Evolutionary conservation across 2,888 invertebrate species (phyloP).

Genomic region (Metellina segmentata): DNA sequence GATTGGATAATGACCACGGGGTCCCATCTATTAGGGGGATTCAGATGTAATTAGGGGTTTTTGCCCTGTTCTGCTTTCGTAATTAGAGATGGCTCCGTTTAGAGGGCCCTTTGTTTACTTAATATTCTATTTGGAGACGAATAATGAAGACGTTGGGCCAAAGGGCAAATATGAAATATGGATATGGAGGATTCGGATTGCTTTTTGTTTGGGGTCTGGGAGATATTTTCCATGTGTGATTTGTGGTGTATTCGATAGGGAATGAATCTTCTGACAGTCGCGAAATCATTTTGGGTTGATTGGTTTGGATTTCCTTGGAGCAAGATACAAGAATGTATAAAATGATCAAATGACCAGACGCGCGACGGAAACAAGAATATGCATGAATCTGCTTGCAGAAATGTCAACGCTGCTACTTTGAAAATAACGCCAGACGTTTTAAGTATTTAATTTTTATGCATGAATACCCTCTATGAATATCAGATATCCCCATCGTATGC

Average conservation of each 20-base stretch:
- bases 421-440: too few species aligned
- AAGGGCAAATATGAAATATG: not conserved
- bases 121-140: slow-evolving; percentile 70
- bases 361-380: too few species aligned
- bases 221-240: not conserved
- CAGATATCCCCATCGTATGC: too few species aligned
- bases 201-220: not conserved
- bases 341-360: too few species aligned
- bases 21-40: slow-evolving; percentile 22
- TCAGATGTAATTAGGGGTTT: slow-evolving; percentile 56
- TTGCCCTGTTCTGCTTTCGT: slow-evolving; percentile 22
- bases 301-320: too few species aligned
- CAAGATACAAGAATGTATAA: too few species aligned
- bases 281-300: too few species aligned
- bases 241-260: not conserved
- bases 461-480: too few species aligned
- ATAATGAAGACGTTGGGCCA: slow-evolving; percentile 56
- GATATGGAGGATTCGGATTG: not conserved
- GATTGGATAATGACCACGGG: slow-evolving; percentile 66
- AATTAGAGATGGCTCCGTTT: slow-evolving; percentile 29
- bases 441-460: too few species aligned
- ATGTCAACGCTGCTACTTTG: too few species aligned
- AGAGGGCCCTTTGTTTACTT: slow-evolving; percentile 64
- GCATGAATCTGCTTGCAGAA: too few species aligned
- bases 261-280: too few species aligned